Evolutionary conservation across 2,113 vertebrate species (phyloP), one percentile per base, ranked within the genome.

Genomic region (Dissostichus mawsoni): DNA sequence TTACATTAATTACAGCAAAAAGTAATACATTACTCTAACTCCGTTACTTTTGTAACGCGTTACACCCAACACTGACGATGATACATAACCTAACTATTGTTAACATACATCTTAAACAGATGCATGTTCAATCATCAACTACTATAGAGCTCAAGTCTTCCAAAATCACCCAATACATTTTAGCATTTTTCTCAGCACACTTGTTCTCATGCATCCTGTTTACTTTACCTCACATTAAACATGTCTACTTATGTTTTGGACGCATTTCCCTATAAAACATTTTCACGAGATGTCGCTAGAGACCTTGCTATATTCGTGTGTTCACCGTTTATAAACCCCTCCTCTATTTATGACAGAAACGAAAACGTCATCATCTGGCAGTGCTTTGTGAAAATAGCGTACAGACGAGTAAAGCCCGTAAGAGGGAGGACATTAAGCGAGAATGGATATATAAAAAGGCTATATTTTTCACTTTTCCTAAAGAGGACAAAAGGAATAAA

Each of bases 221-320:
- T 11, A 3, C 2, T 45, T 4, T 45, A 2, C 0, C 2, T 13
- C n/a, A 11, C 8, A 6, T 18, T n/a, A 6, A n/a, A 25, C 3
- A 20, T 0, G 1, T 23, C 6, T 5, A 10, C 36, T 11, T 73
- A 1, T 58, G 1, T 20, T 62, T 59, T 51, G 5, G 5, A 16
- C 14, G 2, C 14, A 1, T 16, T 1, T 69, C 17, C 47, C 0
- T 64, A 17, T 11, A 23, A 0, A 16, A 33, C 7, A 68, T 25
- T 5, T 17, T 63, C 94, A 84, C 87, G 12, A 71, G 94, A 86
- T 88, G 94, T 89, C 94, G 87, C 82, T 80, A 36, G 74, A 93
- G 94, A 94, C 95, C 93, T 74, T 14, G 36, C 56, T 71, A 87
- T 9, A 36, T 58, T 58, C 0, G 2, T 10, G 1, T 18, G 4